phyloP scores from a whole-genome alignment of 2,113 vertebrate species.

The Poeciliopsis occidentalis region DNA sequence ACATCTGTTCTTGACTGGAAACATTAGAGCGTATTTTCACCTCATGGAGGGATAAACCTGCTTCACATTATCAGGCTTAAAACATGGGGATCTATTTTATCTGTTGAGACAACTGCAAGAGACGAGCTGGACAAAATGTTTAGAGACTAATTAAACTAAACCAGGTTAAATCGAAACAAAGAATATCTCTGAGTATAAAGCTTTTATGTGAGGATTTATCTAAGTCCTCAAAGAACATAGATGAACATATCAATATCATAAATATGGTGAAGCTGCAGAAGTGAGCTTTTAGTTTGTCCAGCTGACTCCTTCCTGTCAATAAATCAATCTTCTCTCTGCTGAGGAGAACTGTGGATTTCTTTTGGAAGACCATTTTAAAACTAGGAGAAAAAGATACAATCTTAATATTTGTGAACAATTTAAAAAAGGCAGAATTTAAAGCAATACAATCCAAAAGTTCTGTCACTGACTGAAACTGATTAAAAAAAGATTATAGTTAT shows the following conservation, averaged over 20 bases:
- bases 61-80: background rate
- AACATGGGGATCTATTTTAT: background rate
- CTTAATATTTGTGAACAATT: too few species aligned
- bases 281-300: constrained; percentile 19
- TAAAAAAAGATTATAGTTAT: too few species aligned
- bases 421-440: too few species aligned
- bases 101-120: too few species aligned
- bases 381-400: background rate
- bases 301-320: constrained; percentile 43
- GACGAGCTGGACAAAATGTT: too few species aligned
- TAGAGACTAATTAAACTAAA: too few species aligned
- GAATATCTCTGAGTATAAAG: too few species aligned
- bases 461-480: too few species aligned
- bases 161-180: too few species aligned
- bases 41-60: background rate
- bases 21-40: background rate
- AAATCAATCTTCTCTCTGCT: constrained; percentile 21
- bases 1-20: background rate
- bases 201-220: too few species aligned
- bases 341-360: background rate
- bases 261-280: too few species aligned
- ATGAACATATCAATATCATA: background rate
- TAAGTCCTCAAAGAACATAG: background rate
- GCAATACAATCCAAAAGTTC: too few species aligned
- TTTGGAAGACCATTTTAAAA: background rate